Conservation (phyloP, 2,888 invertebrate species). For the Seira ritae region DNA sequence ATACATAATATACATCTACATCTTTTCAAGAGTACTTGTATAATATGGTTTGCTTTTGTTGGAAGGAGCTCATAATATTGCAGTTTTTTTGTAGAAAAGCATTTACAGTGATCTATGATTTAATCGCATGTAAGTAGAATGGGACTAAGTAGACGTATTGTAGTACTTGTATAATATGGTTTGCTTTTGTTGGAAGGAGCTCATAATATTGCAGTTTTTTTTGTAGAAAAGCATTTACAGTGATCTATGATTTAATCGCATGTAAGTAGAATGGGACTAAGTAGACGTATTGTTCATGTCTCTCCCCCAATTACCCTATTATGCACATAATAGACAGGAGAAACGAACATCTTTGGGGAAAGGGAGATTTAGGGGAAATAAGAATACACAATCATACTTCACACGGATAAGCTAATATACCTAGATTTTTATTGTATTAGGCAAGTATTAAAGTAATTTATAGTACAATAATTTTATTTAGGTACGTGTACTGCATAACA, state of each 20-base stretch:
- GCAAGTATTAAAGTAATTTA: conserved; percentile 52
- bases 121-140: not conserved
- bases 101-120: not conserved
- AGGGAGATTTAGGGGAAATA: not conserved
- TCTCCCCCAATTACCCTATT: not conserved
- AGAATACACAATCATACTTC: conserved; percentile 5
- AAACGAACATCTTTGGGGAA: not conserved
- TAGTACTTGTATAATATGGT: not conserved
- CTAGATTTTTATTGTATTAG: conserved; percentile 10
- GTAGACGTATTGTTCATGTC: not conserved
- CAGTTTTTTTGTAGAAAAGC: not conserved
- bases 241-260: not conserved
- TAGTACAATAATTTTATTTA: conserved; percentile 51
- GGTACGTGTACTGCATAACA: conserved; percentile 39
- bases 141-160: not conserved
- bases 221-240: not conserved
- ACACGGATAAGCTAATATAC: not conserved
- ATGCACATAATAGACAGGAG: conserved; percentile 14
- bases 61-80: conserved; percentile 29
- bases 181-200: conserved; percentile 30
- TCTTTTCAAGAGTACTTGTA: not conserved
- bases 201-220: conserved; percentile 1
- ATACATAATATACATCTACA: conserved; percentile 32
- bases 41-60: not conserved
- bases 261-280: not conserved